These are phyloP conservation scores for Chelon auratus DNA, from an alignment of 2,797 vertebrate species.

Conservation along the genomic window DNA sequence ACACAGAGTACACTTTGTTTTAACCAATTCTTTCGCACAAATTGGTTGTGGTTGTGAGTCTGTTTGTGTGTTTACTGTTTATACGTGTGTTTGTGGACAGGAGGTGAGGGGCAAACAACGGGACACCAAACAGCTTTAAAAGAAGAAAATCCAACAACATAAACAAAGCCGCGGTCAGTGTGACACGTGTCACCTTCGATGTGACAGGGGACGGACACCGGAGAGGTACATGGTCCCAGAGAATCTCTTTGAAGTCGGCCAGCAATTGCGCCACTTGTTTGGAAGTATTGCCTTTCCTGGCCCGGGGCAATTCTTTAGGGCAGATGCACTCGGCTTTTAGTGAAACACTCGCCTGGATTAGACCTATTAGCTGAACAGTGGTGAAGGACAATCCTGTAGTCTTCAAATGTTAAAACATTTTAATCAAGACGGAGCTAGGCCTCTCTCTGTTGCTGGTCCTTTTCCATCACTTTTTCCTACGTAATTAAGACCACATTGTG, in stretches of 20 bases:
- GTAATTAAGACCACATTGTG: slow-evolving; percentile 36
- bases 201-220: slow-evolving; percentile 63
- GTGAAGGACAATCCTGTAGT: slow-evolving; percentile 25
- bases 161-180: slow-evolving; percentile 74
- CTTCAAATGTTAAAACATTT: slow-evolving; percentile 28
- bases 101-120: slow-evolving; percentile 72
- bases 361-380: slow-evolving; percentile 58
- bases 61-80: slow-evolving; percentile 28
- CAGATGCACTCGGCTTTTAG: slow-evolving; percentile 67
- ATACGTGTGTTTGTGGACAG: slow-evolving; percentile 56
- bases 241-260: slow-evolving; percentile 69
- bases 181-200: slow-evolving; percentile 75
- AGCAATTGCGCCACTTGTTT: slow-evolving; percentile 55
- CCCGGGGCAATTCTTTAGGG: slow-evolving; percentile 65
- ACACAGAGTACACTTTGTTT: no score
- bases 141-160: slow-evolving; percentile 78
- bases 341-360: slow-evolving; percentile 71
- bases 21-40: neutral
- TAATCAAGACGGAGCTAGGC: slow-evolving; percentile 14
- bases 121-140: slow-evolving; percentile 72
- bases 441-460: slow-evolving; percentile 3
- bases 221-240: slow-evolving; percentile 45
- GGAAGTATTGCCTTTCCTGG: slow-evolving; percentile 72
- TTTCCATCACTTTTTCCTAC: slow-evolving; percentile 15
- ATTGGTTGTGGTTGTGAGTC: slow-evolving; percentile 12